Percentiles rank a stretch among this genome's conserved stretches.
phyloP scores from a whole-genome alignment of 2,113 vertebrate species.

The Tetrao urogallus region DNA sequence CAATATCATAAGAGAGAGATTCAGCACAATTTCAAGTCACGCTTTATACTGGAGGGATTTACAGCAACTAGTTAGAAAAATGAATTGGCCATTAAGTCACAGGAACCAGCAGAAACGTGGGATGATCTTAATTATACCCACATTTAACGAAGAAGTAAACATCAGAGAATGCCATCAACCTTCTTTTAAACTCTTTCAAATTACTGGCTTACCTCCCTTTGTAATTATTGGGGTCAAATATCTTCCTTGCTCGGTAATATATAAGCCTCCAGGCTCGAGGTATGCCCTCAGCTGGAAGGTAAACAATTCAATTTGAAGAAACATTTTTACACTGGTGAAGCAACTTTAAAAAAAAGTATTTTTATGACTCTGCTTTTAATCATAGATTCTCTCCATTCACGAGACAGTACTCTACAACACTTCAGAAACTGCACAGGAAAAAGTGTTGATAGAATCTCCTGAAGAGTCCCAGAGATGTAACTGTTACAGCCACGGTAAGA shows the following conservation, averaged over 20 bases:
- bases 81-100: neutral
- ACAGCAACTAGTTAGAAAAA: neutral
- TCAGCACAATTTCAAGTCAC: neutral
- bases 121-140: neutral
- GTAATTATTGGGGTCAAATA: constrained; percentile 77
- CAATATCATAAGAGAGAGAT: neutral
- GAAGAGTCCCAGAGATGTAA: neutral
- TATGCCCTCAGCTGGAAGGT: constrained; percentile 72
- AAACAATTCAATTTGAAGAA: neutral
- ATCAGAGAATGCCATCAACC: neutral
- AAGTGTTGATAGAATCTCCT: neutral
- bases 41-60: neutral
- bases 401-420: neutral
- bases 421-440: neutral
- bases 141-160: neutral
- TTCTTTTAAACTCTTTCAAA: neutral
- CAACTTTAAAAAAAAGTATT: neutral
- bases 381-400: neutral
- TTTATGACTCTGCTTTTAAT: neutral
- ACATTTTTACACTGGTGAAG: neutral
- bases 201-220: constrained; percentile 78
- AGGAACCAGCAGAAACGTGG: neutral
- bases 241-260: constrained; percentile 77
- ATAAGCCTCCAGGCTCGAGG: constrained; percentile 76
- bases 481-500: neutral